These are phyloP conservation scores for Melanotaenia nigrans DNA, from an alignment of 2,797 vertebrate species.

Conservation along the genomic window DNA sequence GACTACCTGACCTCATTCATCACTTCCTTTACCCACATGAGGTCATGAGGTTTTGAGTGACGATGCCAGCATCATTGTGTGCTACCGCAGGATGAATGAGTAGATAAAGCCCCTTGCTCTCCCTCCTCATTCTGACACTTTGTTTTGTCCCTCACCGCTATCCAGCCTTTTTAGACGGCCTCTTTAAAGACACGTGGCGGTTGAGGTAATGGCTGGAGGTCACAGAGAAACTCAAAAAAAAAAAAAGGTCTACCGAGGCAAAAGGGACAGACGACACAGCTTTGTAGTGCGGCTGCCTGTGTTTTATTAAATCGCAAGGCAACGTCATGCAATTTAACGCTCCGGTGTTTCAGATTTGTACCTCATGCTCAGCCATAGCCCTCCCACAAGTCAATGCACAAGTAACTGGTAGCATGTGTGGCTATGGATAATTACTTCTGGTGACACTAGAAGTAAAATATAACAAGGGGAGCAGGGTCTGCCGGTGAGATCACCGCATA, in stretches of 20 bases:
- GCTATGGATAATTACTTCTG: slow-evolving; percentile 81
- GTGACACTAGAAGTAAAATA: slow-evolving; percentile 85
- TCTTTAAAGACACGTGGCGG: slow-evolving; percentile 61
- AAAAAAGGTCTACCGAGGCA: slow-evolving; percentile 35
- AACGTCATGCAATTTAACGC: slow-evolving; percentile 72
- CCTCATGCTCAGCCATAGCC: slow-evolving; percentile 49
- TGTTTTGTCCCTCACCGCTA: not conserved
- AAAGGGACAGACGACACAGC: slow-evolving; percentile 65
- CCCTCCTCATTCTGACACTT: not conserved
- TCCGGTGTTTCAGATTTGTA: slow-evolving; percentile 71
- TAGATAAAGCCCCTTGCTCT: slow-evolving; percentile 48
- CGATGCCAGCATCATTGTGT: slow-evolving; percentile 46
- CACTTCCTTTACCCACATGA: slow-evolving; percentile 79
- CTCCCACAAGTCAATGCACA: slow-evolving; percentile 60
- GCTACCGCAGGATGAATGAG: slow-evolving; percentile 62
- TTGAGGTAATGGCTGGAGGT: slow-evolving; percentile 77
- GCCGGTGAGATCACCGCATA: slow-evolving; percentile 82
- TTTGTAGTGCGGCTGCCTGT: slow-evolving; percentile 57
- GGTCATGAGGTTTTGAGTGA: slow-evolving; percentile 69
- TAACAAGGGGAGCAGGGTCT: slow-evolving; percentile 80
- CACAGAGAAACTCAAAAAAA: slow-evolving; percentile 49
- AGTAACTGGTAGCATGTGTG: slow-evolving; percentile 83
- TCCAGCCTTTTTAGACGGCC: slow-evolving; percentile 41
- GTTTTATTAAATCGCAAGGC: slow-evolving; percentile 72
- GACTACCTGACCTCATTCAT: slow-evolving; percentile 83